Conservation (phyloP, 2,888 invertebrate genomes). For the Xylota segnis region DNA sequence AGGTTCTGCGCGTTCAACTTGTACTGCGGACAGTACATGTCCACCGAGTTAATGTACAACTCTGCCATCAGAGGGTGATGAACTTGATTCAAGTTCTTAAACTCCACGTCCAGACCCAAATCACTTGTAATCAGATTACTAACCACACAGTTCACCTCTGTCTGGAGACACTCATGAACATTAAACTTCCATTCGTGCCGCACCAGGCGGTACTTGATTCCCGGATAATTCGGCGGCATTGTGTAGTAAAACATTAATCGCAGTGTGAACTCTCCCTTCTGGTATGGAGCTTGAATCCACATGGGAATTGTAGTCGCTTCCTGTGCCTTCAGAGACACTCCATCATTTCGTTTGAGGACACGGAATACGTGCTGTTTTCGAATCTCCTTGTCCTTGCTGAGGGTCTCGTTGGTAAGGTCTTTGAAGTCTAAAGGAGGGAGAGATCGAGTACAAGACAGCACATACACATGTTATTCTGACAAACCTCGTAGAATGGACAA, state of each 20-base stretch:
- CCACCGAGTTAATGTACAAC: conserved; percentile 81
- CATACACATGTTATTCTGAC: conserved; percentile 2
- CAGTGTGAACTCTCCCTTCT: conserved; percentile 87
- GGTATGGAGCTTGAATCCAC: conserved; percentile 90
- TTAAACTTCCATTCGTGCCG: conserved; percentile 88
- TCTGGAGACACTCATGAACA: conserved; percentile 87
- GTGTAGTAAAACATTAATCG: conserved; percentile 91
- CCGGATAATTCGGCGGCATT: conserved; percentile 83
- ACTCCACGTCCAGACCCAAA: conserved; percentile 88
- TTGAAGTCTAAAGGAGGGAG: conserved; percentile 79
- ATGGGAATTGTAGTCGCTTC: conserved; percentile 84
- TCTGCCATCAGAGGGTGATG: conserved; percentile 85
- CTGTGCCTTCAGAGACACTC: conserved; percentile 81
- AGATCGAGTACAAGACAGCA: not conserved
- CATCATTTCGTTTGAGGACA: conserved; percentile 79
- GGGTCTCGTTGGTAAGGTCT: conserved; percentile 83
- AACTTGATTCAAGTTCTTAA: conserved; percentile 89
- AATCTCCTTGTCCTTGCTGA: conserved; percentile 84
- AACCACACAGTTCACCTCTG: conserved; percentile 85
- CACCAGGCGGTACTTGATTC: conserved; percentile 86
- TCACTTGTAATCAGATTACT: conserved; percentile 86
- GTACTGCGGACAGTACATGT: conserved; percentile 82
- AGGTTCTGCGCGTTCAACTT: conserved; percentile 80
- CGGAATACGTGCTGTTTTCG: conserved; percentile 83
- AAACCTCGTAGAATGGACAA: conserved; percentile 83